Evolutionary conservation across 1,140 invertebrate genomes (phyloP), one percentile per base, ranked within the genome.

Genomic region (Solenopsis invicta): DNA sequence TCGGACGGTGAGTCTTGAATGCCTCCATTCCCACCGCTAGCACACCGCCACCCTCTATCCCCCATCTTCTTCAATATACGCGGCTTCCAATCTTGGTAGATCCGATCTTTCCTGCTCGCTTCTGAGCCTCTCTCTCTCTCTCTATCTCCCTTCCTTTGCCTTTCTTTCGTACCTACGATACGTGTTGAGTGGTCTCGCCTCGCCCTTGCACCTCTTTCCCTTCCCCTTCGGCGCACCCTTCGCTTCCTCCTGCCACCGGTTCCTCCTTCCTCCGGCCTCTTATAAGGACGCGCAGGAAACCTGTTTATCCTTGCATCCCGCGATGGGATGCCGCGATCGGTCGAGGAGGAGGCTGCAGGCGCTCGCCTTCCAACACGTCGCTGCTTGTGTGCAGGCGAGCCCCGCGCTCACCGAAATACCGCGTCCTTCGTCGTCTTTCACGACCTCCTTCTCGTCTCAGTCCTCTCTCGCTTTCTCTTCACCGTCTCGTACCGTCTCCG

Each of bases 221-320:
- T 80, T 45, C 76, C 48, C 67, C 61, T 61, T 61, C 87, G 74
- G 29, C 77, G 41, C 66, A 45, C 66, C 88, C 67, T 74, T 54
- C 87, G 52, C 56, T 78, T 52, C 64, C 62, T 56, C 77, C 85
- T 82, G 59, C 82, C 85, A 61, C 76, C 84, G 74, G 64, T 56
- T 48, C 84, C 75, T 76, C 72, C 71, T 61, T 76, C 86, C 87
- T 48, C 16, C 52, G 13, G 61, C 50, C 85, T 86, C 89, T 91
- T 92, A 82, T 92, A 92, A 92, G 91, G 87, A 91, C 88, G 91
- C 90, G 29, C 66, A 75, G 87, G 52, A 92, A 92, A 92, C 91
- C 91, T 92, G 91, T 92, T 92, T 92, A 91, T 89, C 72, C 91
- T 88, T 90, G 88, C 90, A 87, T 91, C 88, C 92, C 86, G 91